These are phyloP conservation scores for Mola mola DNA, from an alignment of 2,113 vertebrate genomes.

Conservation along the genomic window DNA sequence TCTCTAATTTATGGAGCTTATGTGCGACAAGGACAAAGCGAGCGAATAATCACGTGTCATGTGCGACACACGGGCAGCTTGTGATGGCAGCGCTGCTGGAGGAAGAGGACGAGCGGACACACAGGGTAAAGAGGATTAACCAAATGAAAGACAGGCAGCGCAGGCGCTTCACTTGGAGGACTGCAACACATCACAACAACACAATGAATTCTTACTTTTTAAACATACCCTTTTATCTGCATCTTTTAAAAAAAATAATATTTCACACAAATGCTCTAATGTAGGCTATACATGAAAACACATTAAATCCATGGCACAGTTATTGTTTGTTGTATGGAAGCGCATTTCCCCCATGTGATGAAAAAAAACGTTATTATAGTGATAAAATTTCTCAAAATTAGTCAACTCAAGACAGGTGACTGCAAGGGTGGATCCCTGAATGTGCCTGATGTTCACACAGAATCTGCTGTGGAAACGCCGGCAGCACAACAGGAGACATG, in stretches of 20 bases:
- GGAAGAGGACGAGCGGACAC: constrained; percentile 24
- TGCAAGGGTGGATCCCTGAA: no score
- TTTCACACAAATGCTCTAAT: background rate
- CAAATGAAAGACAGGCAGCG: constrained; percentile 58
- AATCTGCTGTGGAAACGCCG: no score
- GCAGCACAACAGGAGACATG: background rate
- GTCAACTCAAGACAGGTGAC: no score
- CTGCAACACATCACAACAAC: constrained; percentile 4
- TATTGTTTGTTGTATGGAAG: background rate
- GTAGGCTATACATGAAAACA: background rate
- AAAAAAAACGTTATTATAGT: background rate
- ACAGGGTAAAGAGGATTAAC: constrained; percentile 67
- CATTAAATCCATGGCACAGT: background rate
- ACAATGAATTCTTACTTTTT: background rate
- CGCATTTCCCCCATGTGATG: background rate
- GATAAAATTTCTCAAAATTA: background rate
- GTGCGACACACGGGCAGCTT: constrained; percentile 25
- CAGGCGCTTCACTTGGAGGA: constrained; percentile 15
- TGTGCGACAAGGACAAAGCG: constrained; percentile 66
- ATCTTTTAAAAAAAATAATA: background rate
- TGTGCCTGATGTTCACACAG: no score
- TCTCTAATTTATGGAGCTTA: constrained; percentile 58
- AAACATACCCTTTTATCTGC: background rate
- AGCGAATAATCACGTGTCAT: constrained; percentile 48
- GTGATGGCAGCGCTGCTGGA: constrained; percentile 18